These are phyloP conservation scores for Ferdinandea cuprea DNA, from an alignment of 2,888 invertebrate genomes.

Conservation along the genomic window DNA sequence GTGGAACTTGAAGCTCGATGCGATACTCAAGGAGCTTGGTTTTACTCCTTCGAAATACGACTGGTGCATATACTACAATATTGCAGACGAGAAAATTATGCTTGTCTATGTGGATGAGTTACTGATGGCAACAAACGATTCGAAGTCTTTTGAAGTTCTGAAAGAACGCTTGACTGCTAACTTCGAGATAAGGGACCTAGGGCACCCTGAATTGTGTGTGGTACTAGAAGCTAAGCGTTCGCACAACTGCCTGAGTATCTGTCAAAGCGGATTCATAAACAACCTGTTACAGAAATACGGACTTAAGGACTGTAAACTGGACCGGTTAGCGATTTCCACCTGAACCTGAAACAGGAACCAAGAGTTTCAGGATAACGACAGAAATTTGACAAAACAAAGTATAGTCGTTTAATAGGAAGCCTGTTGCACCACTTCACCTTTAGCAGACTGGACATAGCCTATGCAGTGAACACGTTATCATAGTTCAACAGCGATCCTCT, in stretches of 20 bases:
- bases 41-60: slow-evolving; percentile 27
- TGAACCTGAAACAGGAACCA: slow-evolving; percentile 31
- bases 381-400: slow-evolving; percentile 18
- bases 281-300: slow-evolving; percentile 28
- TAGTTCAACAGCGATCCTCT: slow-evolving; percentile 12
- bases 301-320: slow-evolving; percentile 29
- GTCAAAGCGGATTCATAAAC: slow-evolving; percentile 29
- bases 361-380: slow-evolving; percentile 23
- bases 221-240: slow-evolving; percentile 25
- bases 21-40: slow-evolving; percentile 15
- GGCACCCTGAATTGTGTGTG: slow-evolving; percentile 17
- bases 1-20: slow-evolving; percentile 32
- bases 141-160: neutral
- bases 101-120: slow-evolving; percentile 33
- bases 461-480: slow-evolving; percentile 29
- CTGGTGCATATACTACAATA: slow-evolving; percentile 26
- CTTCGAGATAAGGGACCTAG: slow-evolving; percentile 20
- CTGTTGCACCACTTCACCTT: slow-evolving; percentile 42
- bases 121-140: slow-evolving; percentile 14
- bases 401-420: slow-evolving; percentile 31
- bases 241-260: neutral
- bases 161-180: neutral
- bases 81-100: neutral
- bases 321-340: slow-evolving; percentile 11
- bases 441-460: slow-evolving; percentile 47